Evolutionary conservation across 1,140 invertebrate genomes (phyloP).

Genomic region (Brachionus paranguensis): DNA sequence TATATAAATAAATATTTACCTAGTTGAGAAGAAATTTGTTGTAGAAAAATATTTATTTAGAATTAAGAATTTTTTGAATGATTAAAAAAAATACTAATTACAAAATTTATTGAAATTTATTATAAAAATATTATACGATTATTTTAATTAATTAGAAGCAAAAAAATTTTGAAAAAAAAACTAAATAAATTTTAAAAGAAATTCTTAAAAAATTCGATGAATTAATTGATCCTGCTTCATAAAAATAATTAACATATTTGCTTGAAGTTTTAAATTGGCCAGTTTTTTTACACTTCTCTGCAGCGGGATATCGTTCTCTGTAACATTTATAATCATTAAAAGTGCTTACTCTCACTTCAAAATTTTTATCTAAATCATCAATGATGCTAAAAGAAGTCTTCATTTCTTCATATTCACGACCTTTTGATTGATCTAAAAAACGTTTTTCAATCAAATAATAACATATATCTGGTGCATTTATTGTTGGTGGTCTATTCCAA

Average conservation of each 20-base stretch:
- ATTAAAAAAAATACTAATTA: too few relatives aligned
- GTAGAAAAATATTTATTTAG: too few relatives aligned
- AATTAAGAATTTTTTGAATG: too few relatives aligned
- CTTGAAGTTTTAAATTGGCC: not conserved
- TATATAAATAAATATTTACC: too few relatives aligned
- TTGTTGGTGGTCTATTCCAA: not conserved
- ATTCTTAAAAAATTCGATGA: not conserved
- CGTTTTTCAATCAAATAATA: conserved; percentile 7
- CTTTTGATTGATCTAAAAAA: not conserved
- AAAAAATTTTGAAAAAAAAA: not conserved
- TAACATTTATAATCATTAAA: conserved; percentile 26
- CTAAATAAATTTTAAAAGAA: not conserved
- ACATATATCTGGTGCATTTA: conserved; percentile 16
- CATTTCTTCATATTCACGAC: not conserved
- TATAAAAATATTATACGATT: not conserved
- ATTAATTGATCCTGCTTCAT: not conserved
- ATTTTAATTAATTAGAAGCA: not conserved
- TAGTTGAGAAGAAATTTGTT: too few relatives aligned
- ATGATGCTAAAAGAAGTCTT: not conserved
- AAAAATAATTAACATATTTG: not conserved
- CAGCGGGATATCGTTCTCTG: not conserved
- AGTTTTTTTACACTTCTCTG: not conserved
- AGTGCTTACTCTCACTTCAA: not conserved
- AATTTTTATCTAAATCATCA: not conserved
- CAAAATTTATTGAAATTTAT: too few relatives aligned